These are phyloP conservation scores for Ctenoplectra terminalis DNA, from an alignment of 1,140 invertebrate genomes.

Conservation along the genomic window DNA sequence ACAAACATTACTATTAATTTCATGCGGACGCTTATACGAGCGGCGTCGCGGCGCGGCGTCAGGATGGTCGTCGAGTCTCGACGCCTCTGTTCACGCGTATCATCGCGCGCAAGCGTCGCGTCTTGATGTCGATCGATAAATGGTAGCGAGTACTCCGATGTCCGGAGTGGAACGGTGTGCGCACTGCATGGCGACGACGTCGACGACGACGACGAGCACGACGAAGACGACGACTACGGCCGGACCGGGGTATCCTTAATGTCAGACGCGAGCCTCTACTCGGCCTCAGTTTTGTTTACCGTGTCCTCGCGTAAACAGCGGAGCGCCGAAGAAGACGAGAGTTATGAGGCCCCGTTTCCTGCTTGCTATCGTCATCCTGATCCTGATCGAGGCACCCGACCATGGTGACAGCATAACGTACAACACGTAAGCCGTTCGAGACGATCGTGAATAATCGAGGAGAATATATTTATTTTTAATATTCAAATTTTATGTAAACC, in stretches of 20 bases:
- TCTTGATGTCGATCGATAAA: slow-evolving; percentile 53
- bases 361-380: slow-evolving; percentile 70
- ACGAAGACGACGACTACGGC: slow-evolving; percentile 31
- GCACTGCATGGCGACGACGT: slow-evolving; percentile 47
- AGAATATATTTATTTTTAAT: neutral
- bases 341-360: slow-evolving; percentile 73
- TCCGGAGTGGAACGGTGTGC: slow-evolving; percentile 32
- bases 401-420: slow-evolving; percentile 73
- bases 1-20: slow-evolving; percentile 54
- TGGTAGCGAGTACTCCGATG: neutral
- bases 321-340: slow-evolving; percentile 38
- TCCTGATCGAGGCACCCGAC: slow-evolving; percentile 72
- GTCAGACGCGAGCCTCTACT: slow-evolving; percentile 54
- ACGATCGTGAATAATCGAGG: neutral
- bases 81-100: neutral
- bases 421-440: slow-evolving; percentile 72
- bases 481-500: neutral
- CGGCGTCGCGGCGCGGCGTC: slow-evolving; percentile 3
- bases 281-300: slow-evolving; percentile 62
- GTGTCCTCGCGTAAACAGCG: slow-evolving; percentile 60
- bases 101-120: slow-evolving; percentile 66
- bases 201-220: slow-evolving; percentile 30
- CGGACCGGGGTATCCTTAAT: slow-evolving; percentile 53
- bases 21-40: slow-evolving; percentile 13
- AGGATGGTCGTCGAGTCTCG: neutral